Evolutionary conservation across 2,888 invertebrate species (phyloP).

Genomic region (Phyto melanocephala): DNA sequence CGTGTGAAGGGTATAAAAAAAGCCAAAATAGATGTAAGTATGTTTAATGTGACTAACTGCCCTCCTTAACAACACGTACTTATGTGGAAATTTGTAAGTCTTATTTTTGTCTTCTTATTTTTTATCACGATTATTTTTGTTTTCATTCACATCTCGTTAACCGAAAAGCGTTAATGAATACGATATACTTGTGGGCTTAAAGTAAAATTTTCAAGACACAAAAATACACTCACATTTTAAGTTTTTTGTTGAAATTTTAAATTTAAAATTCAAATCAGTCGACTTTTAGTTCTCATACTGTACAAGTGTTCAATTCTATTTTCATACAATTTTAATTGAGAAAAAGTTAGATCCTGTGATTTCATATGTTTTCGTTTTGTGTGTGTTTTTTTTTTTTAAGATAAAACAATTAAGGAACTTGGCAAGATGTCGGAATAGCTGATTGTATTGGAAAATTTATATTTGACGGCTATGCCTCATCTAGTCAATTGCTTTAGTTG

Average conservation of each 20-base stretch:
- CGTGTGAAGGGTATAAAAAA: too few relatives aligned
- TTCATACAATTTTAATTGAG: too few relatives aligned
- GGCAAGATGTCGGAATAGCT: slow-evolving; percentile 79
- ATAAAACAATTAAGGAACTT: slow-evolving; percentile 73
- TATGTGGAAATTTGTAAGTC: slow-evolving; percentile 63
- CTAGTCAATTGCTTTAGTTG: slow-evolving; percentile 77
- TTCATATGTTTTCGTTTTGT: too few relatives aligned
- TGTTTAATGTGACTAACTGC: background rate
- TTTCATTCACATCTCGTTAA: slow-evolving; percentile 54
- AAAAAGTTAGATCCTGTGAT: too few relatives aligned
- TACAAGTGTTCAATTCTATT: slow-evolving; percentile 37
- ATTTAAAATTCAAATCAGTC: slow-evolving; percentile 53
- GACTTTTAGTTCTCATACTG: slow-evolving; percentile 45
- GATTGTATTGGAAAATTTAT: slow-evolving; percentile 69
- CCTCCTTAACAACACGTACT: background rate
- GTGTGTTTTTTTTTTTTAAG: background rate
- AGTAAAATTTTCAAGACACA: background rate
- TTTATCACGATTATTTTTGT: background rate
- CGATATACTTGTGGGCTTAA: background rate
- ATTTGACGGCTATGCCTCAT: slow-evolving; percentile 77
- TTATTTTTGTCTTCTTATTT: too few relatives aligned
- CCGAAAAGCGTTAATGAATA: slow-evolving; percentile 62
- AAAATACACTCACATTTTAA: background rate
- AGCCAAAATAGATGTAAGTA: too few relatives aligned
- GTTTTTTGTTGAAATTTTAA: slow-evolving; percentile 29